Evolutionary conservation across 2,113 vertebrate species (phyloP).

Genomic region (Psittacula cyanocephala): DNA sequence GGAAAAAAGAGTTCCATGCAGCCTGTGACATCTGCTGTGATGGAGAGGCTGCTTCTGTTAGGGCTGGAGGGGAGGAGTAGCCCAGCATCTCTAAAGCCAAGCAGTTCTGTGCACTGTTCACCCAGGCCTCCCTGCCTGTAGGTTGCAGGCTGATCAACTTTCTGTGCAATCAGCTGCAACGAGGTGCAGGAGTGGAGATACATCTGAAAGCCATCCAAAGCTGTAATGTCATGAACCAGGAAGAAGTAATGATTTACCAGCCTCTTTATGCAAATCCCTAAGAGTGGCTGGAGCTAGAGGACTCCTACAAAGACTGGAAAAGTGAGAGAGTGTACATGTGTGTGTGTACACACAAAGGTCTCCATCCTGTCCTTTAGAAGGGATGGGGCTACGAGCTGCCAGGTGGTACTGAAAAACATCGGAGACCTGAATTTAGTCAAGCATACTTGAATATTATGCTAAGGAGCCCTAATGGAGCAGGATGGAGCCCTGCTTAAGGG

Average conservation of each 20-base stretch:
- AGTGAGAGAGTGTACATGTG: neutral
- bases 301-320: slow-evolving; percentile 16
- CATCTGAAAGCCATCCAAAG: slow-evolving; percentile 66
- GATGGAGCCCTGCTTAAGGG: neutral
- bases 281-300: slow-evolving; percentile 34
- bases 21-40: neutral
- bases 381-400: neutral
- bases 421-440: neutral
- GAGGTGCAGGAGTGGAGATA: slow-evolving; percentile 21
- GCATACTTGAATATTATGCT: neutral
- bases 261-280: slow-evolving; percentile 73
- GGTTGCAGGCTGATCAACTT: neutral
- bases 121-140: neutral
- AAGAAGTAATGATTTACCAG: slow-evolving; percentile 67
- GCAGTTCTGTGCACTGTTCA: neutral
- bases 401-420: neutral
- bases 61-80: neutral
- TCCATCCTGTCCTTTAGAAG: neutral
- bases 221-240: slow-evolving; percentile 71
- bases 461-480: neutral
- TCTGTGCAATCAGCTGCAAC: neutral
- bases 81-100: neutral
- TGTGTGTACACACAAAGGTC: neutral
- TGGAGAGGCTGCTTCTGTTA: neutral
- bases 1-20: neutral